Conservation (phyloP, 2,797 vertebrate species). For the Eospalax fontanierii region DNA sequence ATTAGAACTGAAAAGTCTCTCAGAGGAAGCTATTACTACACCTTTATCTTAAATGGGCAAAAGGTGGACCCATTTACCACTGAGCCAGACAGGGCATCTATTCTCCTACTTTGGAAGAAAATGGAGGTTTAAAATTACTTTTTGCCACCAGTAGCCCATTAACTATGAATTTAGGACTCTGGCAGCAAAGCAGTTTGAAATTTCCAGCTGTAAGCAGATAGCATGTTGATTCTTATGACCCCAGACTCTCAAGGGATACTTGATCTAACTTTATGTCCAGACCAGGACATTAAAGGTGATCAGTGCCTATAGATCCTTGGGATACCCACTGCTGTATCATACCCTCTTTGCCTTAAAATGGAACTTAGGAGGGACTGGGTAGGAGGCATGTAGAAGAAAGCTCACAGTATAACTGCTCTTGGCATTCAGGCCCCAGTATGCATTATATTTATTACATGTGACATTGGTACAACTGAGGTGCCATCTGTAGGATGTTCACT, state of each 20-base stretch:
- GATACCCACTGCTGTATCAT: not conserved
- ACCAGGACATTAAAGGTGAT: not conserved
- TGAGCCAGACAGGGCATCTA: constrained; percentile 22
- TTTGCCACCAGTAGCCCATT: not conserved
- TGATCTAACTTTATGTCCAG: not conserved
- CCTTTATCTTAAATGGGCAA: not conserved
- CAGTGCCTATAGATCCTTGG: not conserved
- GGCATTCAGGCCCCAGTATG: not conserved
- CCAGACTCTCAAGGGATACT: not conserved
- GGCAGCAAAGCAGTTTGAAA: constrained; percentile 42
- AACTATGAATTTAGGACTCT: constrained; percentile 47
- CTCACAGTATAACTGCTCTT: not conserved
- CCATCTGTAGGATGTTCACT: not conserved
- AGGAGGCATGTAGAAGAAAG: not conserved
- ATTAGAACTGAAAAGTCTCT: not conserved
- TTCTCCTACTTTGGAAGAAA: not conserved
- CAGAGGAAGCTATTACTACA: constrained; percentile 1
- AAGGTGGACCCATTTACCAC: constrained; percentile 50
- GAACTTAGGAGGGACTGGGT: not conserved
- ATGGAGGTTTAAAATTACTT: constrained; percentile 59
- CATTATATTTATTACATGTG: not conserved
- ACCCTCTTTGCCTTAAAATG: not conserved
- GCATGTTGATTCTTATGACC: not conserved
- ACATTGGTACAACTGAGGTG: not conserved
- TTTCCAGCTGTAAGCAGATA: constrained; percentile 52